A percentile compares a stretch with the other conserved stretches of the same genome.
phyloP scores from a whole-genome alignment of 2,888 invertebrate species.

The Hypercompe scribonia region DNA sequence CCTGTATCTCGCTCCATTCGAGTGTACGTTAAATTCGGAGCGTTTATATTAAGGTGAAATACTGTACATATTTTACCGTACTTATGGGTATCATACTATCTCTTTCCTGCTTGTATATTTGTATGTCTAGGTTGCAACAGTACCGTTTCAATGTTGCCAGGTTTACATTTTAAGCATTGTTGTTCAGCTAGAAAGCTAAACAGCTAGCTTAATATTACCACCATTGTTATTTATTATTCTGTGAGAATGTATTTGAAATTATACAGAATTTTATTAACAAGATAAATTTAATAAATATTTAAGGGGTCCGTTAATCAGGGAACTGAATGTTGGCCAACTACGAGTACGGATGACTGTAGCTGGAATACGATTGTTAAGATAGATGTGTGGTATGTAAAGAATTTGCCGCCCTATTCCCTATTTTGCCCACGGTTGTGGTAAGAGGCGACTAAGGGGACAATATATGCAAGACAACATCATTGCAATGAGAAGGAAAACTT shows the following conservation, averaged over 20 bases:
- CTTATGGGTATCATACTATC: not conserved
- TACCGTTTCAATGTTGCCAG: not conserved
- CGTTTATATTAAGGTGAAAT: not conserved
- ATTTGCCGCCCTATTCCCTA: no score
- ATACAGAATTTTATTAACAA: no score
- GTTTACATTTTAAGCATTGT: not conserved
- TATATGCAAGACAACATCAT: no score
- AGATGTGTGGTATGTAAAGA: no score
- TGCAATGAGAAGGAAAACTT: no score
- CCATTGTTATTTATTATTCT: not conserved
- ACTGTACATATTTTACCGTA: not conserved
- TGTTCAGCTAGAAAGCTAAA: not conserved
- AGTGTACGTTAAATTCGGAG: not conserved
- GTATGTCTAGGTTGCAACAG: not conserved
- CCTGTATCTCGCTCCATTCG: not conserved
- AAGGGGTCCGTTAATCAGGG: no score
- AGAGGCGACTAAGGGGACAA: no score
- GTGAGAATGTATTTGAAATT: no score
- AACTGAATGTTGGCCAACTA: no score
- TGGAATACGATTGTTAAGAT: no score
- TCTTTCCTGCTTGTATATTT: not conserved
- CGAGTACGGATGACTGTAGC: no score
- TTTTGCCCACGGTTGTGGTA: no score
- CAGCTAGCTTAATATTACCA: not conserved
- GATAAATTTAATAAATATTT: not conserved